Base-by-base conservation (phyloP, 2,113 vertebrate species). In the Coptodon rendalli region DNA sequence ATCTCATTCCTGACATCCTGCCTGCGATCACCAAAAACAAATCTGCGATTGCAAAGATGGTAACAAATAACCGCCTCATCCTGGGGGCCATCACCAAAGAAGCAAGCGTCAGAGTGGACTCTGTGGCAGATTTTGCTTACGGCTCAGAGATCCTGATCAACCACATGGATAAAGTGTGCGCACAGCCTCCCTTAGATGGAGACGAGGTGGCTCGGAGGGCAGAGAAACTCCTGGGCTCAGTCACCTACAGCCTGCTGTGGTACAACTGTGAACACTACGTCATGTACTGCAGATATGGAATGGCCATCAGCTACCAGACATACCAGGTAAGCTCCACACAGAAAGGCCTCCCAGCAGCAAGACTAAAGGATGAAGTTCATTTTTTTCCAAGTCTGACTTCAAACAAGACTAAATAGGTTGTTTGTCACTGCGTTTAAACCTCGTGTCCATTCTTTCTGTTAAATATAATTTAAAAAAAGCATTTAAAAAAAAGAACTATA, bases 221-320 rank as follows among this genome's bases (percentile, higher is more conserved):
- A 0, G 98, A 99, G 96, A 97, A 96, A 87, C 95, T 97, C 86
- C 85, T 98, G 93, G 99, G 98, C 5, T 61, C 95, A 1, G 96
- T 97, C 10, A 92, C 95, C 27, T 99, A 99, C 95, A 99, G 98
- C 91, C 93, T 99, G 2, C 96, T 99, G 79, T 99, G 99, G 99
- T 98, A 98, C 96, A 99, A 99, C 96, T 99, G 99, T 83, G 98
- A 99, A 91, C 99, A 99, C 95, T 99, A 98, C 22, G 98, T 99
- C 91, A 99, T 98, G 93, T 96, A 98, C 96, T 99, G 98, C 96
- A 96, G 99, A 87, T 99, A 98, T 2, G 98, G 97, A 12, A 94
- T 96, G 38, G 86, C 96, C 1, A 94, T 98, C 91, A 99, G 98
- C 96, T 97, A 97, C 92, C 99, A 99, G 97, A 97, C 98, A 0